These are phyloP conservation scores for Orchesella flavescens DNA, from an alignment of 2,888 invertebrate genomes.

Conservation along the genomic window DNA sequence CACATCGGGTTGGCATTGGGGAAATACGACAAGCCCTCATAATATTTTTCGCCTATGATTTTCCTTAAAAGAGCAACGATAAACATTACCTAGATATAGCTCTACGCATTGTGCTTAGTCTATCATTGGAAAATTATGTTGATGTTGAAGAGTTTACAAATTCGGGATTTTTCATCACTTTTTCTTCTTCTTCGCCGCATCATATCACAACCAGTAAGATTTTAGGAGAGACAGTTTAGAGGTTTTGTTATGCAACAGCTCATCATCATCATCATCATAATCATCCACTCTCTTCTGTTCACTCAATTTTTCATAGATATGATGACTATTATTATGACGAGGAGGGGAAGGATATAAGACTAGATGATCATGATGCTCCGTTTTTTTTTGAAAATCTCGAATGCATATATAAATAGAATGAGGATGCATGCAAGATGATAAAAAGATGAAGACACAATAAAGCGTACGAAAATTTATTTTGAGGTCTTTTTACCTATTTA, in stretches of 20 bases:
- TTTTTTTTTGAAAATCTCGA: slow-evolving; percentile 12
- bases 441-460: too few species aligned
- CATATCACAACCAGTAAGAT: not conserved
- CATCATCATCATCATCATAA: slow-evolving; percentile 4
- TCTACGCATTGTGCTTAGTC: not conserved
- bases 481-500: not conserved
- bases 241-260: not conserved
- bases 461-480: too few species aligned
- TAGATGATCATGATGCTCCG: not conserved
- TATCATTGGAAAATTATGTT: slow-evolving; percentile 4
- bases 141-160: not conserved
- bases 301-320: slow-evolving; percentile 1
- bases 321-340: not conserved
- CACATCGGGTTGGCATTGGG: not conserved
- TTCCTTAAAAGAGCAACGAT: slow-evolving; percentile 2
- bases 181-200: not conserved
- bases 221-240: not conserved
- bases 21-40: not conserved
- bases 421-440: too few species aligned
- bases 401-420: too few species aligned
- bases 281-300: not conserved
- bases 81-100: not conserved
- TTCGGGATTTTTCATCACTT: not conserved
- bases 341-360: not conserved
- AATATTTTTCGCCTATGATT: slow-evolving; percentile 30